Evolutionary conservation across 2,888 invertebrate genomes (phyloP).

Genomic region (Sminthurides aquaticus): DNA sequence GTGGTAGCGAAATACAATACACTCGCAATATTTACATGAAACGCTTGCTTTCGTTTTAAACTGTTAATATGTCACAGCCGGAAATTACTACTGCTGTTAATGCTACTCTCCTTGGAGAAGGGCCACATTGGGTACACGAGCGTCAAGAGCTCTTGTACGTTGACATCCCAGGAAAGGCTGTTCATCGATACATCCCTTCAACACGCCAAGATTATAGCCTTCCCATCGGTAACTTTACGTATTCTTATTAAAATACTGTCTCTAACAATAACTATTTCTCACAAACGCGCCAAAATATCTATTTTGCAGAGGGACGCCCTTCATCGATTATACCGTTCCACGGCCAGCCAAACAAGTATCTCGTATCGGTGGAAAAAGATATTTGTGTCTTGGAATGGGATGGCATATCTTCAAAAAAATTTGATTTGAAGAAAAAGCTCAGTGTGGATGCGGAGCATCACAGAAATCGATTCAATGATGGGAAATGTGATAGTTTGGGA

Average conservation of each 20-base stretch:
- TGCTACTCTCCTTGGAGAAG: slow-evolving; percentile 32
- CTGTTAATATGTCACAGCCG: slow-evolving; percentile 2
- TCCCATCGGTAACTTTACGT: slow-evolving; percentile 29
- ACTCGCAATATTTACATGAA: too few relatives aligned
- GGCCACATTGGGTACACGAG: slow-evolving; percentile 38
- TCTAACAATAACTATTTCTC: too few relatives aligned
- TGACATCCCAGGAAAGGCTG: slow-evolving; percentile 39
- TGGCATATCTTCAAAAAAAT: slow-evolving; percentile 48
- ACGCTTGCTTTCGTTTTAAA: too few relatives aligned
- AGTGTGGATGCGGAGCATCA: slow-evolving; percentile 53
- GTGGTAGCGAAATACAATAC: too few relatives aligned
- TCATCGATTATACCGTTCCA: slow-evolving; percentile 61
- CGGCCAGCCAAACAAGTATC: slow-evolving; percentile 56
- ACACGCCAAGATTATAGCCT: slow-evolving; percentile 34
- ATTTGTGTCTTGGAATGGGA: slow-evolving; percentile 60
- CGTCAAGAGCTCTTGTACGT: slow-evolving; percentile 39
- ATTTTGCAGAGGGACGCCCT: slow-evolving; percentile 45
- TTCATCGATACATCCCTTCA: slow-evolving; percentile 34
- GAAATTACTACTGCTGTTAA: slow-evolving; percentile 16
- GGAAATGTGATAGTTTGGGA: slow-evolving; percentile 66
- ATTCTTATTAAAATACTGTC: too few relatives aligned
- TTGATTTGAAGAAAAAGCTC: slow-evolving; percentile 51
- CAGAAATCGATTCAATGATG: slow-evolving; percentile 66
- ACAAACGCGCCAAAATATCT: background rate
- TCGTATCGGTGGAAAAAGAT: slow-evolving; percentile 57